phyloP scores from a whole-genome alignment of 2,113 vertebrate genomes.

The Alethe diademata region DNA sequence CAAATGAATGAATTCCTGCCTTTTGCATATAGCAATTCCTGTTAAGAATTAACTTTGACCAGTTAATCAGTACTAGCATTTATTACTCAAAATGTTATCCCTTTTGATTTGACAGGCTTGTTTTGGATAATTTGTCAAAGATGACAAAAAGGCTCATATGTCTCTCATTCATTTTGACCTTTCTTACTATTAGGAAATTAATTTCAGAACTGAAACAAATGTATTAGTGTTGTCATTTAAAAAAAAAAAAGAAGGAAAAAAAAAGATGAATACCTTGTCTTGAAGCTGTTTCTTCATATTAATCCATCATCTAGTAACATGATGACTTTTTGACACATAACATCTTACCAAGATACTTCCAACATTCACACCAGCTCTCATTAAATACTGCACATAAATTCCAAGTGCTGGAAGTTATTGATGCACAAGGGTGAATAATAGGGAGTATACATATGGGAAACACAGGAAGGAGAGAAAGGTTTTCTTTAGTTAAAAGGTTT shows the following conservation, averaged over 20 bases:
- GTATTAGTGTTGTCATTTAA: slow-evolving; percentile 89
- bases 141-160: slow-evolving; percentile 90
- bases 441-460: not conserved
- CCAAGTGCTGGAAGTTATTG: slow-evolving; percentile 22
- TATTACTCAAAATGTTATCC: slow-evolving; percentile 84
- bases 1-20: slow-evolving; percentile 64
- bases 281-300: slow-evolving; percentile 78
- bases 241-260: not conserved
- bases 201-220: slow-evolving; percentile 94
- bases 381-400: slow-evolving; percentile 67
- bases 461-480: not conserved
- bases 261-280: slow-evolving; percentile 86
- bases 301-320: slow-evolving; percentile 78
- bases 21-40: slow-evolving; percentile 76
- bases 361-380: slow-evolving; percentile 53
- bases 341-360: slow-evolving; percentile 68
- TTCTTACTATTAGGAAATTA: slow-evolving; percentile 98
- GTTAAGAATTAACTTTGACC: slow-evolving; percentile 88
- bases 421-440: slow-evolving; percentile 3
- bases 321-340: slow-evolving; percentile 69
- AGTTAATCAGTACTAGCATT: slow-evolving; percentile 87
- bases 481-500: slow-evolving; percentile 4
- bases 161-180: slow-evolving; percentile 89
- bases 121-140: slow-evolving; percentile 95
- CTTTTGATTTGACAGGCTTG: slow-evolving; percentile 87